Conservation (phyloP, 2,113 vertebrate genomes). For the Tapirus terrestris region DNA sequence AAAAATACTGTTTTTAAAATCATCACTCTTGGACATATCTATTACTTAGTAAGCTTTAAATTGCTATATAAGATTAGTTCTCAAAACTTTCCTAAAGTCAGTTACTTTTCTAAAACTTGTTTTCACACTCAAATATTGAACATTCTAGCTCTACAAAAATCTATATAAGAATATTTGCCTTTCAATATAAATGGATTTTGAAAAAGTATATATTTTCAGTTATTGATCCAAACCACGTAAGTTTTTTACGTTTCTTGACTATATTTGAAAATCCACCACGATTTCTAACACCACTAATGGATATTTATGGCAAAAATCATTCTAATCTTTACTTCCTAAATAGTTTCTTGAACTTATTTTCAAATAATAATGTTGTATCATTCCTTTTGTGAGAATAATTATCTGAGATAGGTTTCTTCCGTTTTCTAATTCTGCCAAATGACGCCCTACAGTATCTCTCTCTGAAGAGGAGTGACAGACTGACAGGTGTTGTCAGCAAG, state of each 20-base stretch:
- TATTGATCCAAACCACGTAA: background rate
- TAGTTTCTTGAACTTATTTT: background rate
- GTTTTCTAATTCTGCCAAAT: conserved; percentile 80
- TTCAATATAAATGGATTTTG: background rate
- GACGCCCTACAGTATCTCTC: conserved; percentile 68
- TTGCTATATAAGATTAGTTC: background rate
- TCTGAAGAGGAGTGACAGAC: conserved; percentile 80
- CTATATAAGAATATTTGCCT: background rate
- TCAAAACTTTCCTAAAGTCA: background rate
- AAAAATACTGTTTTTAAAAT: background rate
- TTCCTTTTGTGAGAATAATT: conserved; percentile 75
- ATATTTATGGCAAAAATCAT: background rate
- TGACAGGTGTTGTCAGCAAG: conserved; percentile 87
- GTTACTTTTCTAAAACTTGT: conserved; percentile 8
- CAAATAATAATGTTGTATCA: conserved; percentile 54
- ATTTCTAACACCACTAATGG: background rate
- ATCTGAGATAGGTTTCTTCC: conserved; percentile 74
- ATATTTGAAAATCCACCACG: background rate
- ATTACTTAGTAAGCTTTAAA: background rate
- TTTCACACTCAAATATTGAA: background rate
- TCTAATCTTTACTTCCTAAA: background rate
- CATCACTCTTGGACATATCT: background rate
- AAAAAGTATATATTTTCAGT: background rate
- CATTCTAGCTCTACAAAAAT: background rate
- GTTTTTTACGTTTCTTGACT: background rate